Percentiles rank a stretch among this genome's conserved stretches.
These are phyloP conservation scores for Hypena proboscidalis DNA, from an alignment of 2,888 invertebrate genomes.

Conservation along the genomic window DNA sequence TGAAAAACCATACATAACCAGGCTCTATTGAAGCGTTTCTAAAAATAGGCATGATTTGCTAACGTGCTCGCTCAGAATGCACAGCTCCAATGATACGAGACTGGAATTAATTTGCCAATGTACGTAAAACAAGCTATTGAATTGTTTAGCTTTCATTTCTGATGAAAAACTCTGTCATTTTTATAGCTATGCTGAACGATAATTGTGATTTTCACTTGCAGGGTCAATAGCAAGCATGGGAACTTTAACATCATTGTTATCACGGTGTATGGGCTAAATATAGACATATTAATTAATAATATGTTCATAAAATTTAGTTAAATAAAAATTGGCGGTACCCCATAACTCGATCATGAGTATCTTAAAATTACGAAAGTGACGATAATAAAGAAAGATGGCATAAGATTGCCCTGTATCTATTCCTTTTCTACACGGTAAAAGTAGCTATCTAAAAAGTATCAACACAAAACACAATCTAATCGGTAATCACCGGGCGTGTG, in stretches of 20 bases:
- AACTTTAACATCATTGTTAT: constrained; percentile 18
- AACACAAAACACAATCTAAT: constrained; percentile 24
- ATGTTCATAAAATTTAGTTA: too few relatives aligned
- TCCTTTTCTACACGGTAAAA: constrained; percentile 4
- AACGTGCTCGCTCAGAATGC: constrained; percentile 56
- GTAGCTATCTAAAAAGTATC: not conserved
- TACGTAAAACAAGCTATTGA: constrained; percentile 61
- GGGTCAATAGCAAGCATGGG: constrained; percentile 48
- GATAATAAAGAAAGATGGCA: too few relatives aligned
- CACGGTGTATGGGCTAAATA: not conserved
- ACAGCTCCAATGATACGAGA: constrained; percentile 49
- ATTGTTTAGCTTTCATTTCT: constrained; percentile 69
- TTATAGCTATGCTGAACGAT: constrained; percentile 56
- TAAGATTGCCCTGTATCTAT: too few relatives aligned
- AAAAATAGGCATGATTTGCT: constrained; percentile 64
- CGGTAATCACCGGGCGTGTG: constrained; percentile 36
- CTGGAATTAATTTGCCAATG: constrained; percentile 61
- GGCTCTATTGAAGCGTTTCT: constrained; percentile 69
- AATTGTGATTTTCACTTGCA: constrained; percentile 58
- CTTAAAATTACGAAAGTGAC: too few relatives aligned
- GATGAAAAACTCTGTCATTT: constrained; percentile 64
- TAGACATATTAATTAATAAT: too few relatives aligned
- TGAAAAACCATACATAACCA: constrained; percentile 70
- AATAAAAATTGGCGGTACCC: too few relatives aligned
- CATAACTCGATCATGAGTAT: too few relatives aligned